Evolutionary conservation across 2,797 vertebrate species (phyloP).

Genomic region (Brotula barbata): DNA sequence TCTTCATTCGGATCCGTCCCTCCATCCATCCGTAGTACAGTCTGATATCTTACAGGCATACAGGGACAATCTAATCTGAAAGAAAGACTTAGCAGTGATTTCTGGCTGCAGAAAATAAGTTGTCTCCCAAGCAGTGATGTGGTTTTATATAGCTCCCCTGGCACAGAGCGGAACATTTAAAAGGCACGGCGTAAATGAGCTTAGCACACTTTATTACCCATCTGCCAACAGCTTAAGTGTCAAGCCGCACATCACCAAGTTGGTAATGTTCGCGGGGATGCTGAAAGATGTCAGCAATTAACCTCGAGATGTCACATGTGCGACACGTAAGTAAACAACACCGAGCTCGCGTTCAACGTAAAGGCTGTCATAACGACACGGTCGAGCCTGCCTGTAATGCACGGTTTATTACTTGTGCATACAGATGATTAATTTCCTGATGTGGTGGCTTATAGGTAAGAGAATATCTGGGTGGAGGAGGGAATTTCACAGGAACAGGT

Average conservation of each 20-base stretch:
- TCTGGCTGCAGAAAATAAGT: conserved; percentile 55
- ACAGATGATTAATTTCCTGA: neutral
- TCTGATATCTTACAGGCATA: conserved; percentile 43
- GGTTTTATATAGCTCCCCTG: conserved; percentile 67
- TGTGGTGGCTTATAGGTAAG: conserved; percentile 2
- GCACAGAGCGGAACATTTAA: conserved; percentile 67
- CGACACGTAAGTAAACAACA: conserved; percentile 52
- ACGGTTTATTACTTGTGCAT: neutral
- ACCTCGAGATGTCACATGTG: conserved; percentile 45
- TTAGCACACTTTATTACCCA: conserved; percentile 74
- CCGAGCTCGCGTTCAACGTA: conserved; percentile 43
- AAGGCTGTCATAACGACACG: conserved; percentile 11
- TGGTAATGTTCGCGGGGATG: conserved; percentile 59
- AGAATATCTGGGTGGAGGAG: neutral
- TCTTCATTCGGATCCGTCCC: neutral
- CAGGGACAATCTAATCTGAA: conserved; percentile 64
- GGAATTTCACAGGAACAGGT: neutral
- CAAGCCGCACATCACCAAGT: conserved; percentile 65
- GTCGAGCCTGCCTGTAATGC: conserved; percentile 20
- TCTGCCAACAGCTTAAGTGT: conserved; percentile 77
- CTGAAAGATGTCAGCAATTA: conserved; percentile 65
- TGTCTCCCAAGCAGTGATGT: conserved; percentile 68
- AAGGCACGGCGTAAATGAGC: conserved; percentile 72
- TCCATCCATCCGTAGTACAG: neutral
- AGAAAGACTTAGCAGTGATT: conserved; percentile 64